Evolutionary conservation across 2,797 vertebrate genomes (phyloP), one percentile per base, ranked within the genome.

Genomic region (Eidolon dupreanum): DNA sequence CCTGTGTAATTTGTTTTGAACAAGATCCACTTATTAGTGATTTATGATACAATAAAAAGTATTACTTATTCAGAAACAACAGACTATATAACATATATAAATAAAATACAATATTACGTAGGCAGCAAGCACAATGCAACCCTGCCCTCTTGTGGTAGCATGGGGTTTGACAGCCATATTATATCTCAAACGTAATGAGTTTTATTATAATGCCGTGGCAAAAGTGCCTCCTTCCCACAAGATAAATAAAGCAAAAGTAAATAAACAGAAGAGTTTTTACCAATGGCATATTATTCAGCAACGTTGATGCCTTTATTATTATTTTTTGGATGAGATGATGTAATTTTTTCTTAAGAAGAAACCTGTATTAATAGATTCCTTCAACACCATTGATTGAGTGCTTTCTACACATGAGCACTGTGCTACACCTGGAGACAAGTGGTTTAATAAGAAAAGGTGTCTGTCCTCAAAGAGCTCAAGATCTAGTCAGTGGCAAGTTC

Each of bases 131-230:
- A 2, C 55, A 38, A 70, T 96, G 33, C 85, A 77, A 78, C 94
- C 87, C 98, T 98, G 98, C 98, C 98, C 94, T 95, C 98, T 0
- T 65, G 97, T 98, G 98, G 98, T 33, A 0, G 10, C 2, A 26
- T 19, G 8, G 43, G 41, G 0, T 13, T 51, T 71, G 70, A n/a
- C 46, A 16, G 0, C 0, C 2, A 31, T 4, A 31, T 8, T 89
- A n/a, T 63, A 61, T 92, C 28, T 71, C 0, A 41, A 0, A 7
- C 0, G 8, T 17, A 38, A 55, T 41, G 70, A 53, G 33, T 89
- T 86, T 53, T 81, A n/a, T 65, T 31, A 33, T 65, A 68, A 9
- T 4, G 22, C 1, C 4, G 1, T 15, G 3, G 16, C 13, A 20
- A 31, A 13, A 17, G 3, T 24, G 11, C 5, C 68, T 20, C 2